phyloP scores from a whole-genome alignment of 2,797 vertebrate genomes.

The Siniperca undulata region DNA sequence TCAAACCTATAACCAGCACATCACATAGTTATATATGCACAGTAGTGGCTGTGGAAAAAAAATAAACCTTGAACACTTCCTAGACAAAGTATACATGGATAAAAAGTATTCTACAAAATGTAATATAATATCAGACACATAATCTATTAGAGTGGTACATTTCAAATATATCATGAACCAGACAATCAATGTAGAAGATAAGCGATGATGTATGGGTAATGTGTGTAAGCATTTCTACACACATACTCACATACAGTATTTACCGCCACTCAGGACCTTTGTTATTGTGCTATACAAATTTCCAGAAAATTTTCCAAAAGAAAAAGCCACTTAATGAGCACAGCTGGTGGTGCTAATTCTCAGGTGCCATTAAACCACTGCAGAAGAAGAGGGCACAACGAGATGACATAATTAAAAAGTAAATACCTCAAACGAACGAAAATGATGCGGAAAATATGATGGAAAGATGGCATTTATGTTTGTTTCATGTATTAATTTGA shows the following conservation, averaged over 20 bases:
- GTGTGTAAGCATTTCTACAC: too few species aligned
- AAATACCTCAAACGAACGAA: too few species aligned
- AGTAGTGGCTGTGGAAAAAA: not conserved
- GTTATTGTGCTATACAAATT: not conserved
- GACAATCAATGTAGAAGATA: not conserved
- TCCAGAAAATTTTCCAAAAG: not conserved
- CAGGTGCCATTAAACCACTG: not conserved
- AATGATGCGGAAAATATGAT: not conserved
- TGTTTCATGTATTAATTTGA: not conserved
- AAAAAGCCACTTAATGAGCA: not conserved
- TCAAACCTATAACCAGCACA: not conserved
- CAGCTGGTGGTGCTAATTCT: not conserved
- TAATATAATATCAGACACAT: not conserved
- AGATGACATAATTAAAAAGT: too few species aligned
- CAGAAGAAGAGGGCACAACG: too few species aligned
- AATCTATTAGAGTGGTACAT: not conserved
- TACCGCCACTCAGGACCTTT: too few species aligned
- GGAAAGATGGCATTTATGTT: not conserved
- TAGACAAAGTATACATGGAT: not conserved
- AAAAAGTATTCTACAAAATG: not conserved
- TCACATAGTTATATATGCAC: not conserved
- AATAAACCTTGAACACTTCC: not conserved
- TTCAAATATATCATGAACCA: not conserved
- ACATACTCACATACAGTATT: too few species aligned
- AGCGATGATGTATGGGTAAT: not conserved